These are phyloP conservation scores for Odocoileus virginianus DNA, from an alignment of 2,113 vertebrate genomes.

Conservation along the genomic window DNA sequence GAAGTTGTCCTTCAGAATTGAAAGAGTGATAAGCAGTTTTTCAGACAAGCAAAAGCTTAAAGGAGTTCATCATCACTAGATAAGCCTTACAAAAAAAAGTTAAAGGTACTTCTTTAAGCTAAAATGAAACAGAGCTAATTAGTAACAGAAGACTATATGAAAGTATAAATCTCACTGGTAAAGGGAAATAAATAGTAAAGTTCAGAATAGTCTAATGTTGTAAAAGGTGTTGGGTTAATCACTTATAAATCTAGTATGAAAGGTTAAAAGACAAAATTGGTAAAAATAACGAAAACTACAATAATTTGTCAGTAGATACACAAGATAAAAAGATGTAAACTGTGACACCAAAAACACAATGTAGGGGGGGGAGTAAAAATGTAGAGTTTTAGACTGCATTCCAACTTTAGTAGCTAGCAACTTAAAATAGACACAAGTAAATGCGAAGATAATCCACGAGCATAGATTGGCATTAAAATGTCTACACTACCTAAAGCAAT, in stretches of 20 bases:
- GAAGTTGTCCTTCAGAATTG: neutral
- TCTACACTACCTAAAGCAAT: neutral
- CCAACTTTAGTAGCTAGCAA: neutral
- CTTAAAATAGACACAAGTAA: neutral
- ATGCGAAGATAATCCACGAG: neutral
- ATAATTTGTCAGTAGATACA: neutral
- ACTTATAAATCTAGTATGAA: neutral
- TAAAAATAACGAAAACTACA: neutral
- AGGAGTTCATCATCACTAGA: neutral
- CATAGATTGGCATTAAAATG: neutral
- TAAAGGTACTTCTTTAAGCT: neutral
- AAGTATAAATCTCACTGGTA: neutral
- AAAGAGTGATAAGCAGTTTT: neutral
- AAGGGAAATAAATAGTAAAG: neutral
- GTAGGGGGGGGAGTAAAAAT: neutral
- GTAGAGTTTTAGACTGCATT: neutral
- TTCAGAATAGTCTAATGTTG: neutral
- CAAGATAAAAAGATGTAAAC: neutral
- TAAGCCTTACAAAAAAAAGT: neutral
- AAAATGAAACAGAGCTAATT: neutral
- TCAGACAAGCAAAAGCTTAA: neutral
- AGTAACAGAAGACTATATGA: neutral
- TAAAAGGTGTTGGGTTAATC: neutral
- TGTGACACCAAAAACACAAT: neutral
- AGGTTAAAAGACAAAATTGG: neutral